These are phyloP conservation scores for Norana najaformis DNA, from an alignment of 2,888 invertebrate genomes.

Conservation along the genomic window DNA sequence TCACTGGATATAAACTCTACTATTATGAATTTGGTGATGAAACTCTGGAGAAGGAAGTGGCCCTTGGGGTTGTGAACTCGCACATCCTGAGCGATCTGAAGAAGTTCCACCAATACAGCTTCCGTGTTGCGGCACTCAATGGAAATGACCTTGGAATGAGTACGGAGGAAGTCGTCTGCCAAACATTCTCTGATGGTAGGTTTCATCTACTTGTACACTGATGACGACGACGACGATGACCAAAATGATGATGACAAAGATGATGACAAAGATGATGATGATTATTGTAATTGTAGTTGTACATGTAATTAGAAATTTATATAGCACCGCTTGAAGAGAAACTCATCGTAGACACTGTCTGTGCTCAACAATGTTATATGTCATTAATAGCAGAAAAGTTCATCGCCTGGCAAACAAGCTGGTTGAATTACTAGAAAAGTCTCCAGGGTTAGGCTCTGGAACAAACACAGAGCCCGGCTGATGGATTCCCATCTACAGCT, in stretches of 20 bases:
- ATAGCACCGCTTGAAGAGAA: no score
- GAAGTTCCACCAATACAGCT: slow-evolving; percentile 76
- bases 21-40: slow-evolving; percentile 61
- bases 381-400: no score
- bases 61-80: slow-evolving; percentile 5
- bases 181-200: slow-evolving; percentile 73
- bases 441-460: no score
- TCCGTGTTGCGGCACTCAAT: slow-evolving; percentile 75
- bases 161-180: slow-evolving; percentile 74
- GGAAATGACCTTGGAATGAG: slow-evolving; percentile 75
- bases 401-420: no score
- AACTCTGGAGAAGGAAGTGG: slow-evolving; percentile 48
- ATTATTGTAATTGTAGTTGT: no score
- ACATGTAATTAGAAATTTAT: no score
- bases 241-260: neutral
- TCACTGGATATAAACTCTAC: slow-evolving; percentile 71
- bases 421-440: no score
- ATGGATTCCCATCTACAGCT: no score
- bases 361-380: no score
- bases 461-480: no score
- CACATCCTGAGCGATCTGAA: slow-evolving; percentile 70
- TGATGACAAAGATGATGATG: no score
- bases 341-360: no score
- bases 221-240: neutral
- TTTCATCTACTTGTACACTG: neutral